Conservation (phyloP, 2,797 vertebrate genomes). For the Anguilla anguilla region DNA sequence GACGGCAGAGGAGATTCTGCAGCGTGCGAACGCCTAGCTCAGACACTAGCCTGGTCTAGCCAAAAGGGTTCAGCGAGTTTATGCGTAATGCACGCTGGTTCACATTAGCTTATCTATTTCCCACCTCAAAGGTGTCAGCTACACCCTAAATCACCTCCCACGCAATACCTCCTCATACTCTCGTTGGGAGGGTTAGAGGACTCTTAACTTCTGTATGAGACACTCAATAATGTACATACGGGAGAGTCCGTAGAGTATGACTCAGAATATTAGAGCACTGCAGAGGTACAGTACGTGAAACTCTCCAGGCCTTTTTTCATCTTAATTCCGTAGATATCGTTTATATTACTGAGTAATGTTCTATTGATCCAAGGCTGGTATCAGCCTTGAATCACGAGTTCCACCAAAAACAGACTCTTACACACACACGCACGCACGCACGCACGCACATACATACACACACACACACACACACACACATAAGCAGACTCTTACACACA, state of each 20-base stretch:
- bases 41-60: too few species aligned
- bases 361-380: not conserved
- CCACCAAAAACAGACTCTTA: not conserved
- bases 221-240: not conserved
- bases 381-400: not conserved
- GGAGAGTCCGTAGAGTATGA: not conserved
- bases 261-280: not conserved
- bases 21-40: too few species aligned
- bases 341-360: not conserved
- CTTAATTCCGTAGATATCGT: not conserved
- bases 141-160: too few species aligned
- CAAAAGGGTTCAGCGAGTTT: too few species aligned
- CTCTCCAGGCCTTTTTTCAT: not conserved
- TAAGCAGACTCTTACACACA: not conserved
- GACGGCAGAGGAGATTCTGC: too few species aligned
- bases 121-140: too few species aligned
- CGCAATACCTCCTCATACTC: too few species aligned
- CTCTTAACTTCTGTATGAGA: too few species aligned
- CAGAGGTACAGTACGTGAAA: not conserved
- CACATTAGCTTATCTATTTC: too few species aligned
- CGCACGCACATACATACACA: not conserved
- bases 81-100: too few species aligned
- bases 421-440: too few species aligned
- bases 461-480: slow-evolving; percentile 7
- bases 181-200: too few species aligned